phyloP scores from a whole-genome alignment of 2,797 vertebrate species.

The Enoplosus armatus region DNA sequence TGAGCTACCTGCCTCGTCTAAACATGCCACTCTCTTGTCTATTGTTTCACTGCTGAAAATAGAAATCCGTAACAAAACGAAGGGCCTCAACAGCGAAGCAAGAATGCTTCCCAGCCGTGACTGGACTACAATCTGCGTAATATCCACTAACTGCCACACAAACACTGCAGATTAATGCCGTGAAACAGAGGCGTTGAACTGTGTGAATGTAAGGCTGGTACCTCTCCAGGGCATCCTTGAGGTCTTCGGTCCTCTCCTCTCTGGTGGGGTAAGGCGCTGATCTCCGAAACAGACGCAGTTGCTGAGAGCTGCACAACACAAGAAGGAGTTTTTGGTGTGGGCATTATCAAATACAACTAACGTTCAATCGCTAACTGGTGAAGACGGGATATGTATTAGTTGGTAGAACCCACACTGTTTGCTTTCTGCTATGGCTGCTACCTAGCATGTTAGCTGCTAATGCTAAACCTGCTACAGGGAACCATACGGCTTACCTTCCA shows the following conservation, averaged over 20 bases:
- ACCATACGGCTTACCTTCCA: constrained; percentile 79
- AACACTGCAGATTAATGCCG: background rate
- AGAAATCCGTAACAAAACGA: background rate
- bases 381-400: rapidly evolving
- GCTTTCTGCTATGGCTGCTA: background rate
- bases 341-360: background rate
- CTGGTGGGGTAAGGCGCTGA: constrained; percentile 80
- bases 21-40: background rate
- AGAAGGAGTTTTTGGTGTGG: too few species aligned
- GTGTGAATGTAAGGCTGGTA: constrained; percentile 21
- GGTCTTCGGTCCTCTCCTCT: constrained; percentile 81
- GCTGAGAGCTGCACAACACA: constrained; percentile 72
- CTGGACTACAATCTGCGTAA: background rate
- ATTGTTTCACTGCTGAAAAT: background rate
- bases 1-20: background rate
- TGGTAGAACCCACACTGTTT: background rate
- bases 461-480: constrained; percentile 38
- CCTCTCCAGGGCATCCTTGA: constrained; percentile 80
- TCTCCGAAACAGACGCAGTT: constrained; percentile 80
- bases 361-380: rapidly evolving
- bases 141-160: background rate
- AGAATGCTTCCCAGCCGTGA: too few species aligned
- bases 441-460: constrained; percentile 50
- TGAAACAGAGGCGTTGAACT: too few species aligned
- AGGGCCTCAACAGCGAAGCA: background rate